Evolutionary conservation across 2,113 vertebrate genomes (phyloP).

Genomic region (Dicerorhinus sumatrensis): DNA sequence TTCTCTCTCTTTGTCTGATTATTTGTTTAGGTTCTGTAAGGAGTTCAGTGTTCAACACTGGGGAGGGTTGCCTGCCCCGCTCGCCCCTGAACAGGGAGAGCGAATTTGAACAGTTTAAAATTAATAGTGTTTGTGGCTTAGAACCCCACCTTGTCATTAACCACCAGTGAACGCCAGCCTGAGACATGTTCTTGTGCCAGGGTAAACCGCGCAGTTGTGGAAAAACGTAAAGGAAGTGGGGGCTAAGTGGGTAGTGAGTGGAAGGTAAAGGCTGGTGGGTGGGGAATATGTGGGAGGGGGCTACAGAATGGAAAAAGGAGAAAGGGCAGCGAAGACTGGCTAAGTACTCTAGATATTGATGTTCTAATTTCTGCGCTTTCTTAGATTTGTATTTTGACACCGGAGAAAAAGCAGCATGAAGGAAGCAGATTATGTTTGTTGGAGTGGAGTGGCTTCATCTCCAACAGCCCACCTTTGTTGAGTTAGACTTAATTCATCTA

Average conservation of each 20-base stretch:
- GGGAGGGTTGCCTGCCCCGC: not conserved
- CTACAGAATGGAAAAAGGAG: not conserved
- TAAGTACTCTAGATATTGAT: accelerated
- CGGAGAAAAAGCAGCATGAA: not conserved
- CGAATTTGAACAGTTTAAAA: constrained; percentile 53
- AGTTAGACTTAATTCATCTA: not conserved
- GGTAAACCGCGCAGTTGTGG: constrained; percentile 59
- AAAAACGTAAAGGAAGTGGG: constrained; percentile 58
- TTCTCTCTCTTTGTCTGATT: constrained; percentile 22
- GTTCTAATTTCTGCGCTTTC: not conserved
- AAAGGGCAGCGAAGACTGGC: not conserved
- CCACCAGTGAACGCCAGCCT: constrained; percentile 42
- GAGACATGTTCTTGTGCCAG: constrained; percentile 35
- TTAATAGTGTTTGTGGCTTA: constrained; percentile 65
- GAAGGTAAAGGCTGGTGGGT: constrained; percentile 6
- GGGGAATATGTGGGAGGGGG: not conserved
- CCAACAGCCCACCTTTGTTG: not conserved
- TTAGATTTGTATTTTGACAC: not conserved
- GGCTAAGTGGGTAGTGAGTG: not conserved
- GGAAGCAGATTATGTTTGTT: not conserved
- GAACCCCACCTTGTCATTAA: constrained; percentile 65
- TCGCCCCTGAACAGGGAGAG: not conserved
- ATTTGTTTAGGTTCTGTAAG: constrained; percentile 42
- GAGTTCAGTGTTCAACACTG: not conserved
- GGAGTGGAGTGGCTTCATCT: not conserved